These are phyloP conservation scores for Xenops minutus DNA, from an alignment of 2,797 vertebrate species.

Conservation along the genomic window DNA sequence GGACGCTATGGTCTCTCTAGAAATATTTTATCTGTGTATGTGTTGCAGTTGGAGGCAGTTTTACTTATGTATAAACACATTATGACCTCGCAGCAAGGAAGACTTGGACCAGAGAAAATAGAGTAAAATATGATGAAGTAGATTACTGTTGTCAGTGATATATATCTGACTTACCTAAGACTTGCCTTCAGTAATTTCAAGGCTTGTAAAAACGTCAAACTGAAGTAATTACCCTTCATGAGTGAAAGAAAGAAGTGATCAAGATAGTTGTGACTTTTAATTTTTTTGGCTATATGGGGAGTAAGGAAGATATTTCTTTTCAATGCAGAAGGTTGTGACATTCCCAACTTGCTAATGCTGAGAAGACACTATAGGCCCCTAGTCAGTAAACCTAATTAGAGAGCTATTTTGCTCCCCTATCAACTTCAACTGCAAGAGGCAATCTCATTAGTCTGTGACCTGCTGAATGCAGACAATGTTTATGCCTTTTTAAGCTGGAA, in stretches of 20 bases:
- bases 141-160: background rate
- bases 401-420: background rate
- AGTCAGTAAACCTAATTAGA: conserved; percentile 9
- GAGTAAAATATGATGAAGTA: background rate
- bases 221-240: background rate
- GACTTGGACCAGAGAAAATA: background rate
- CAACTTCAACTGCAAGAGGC: background rate
- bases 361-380: background rate
- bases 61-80: background rate
- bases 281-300: background rate
- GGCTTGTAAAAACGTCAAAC: background rate
- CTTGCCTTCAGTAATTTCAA: background rate
- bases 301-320: background rate
- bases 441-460: conserved; percentile 25
- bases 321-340: background rate
- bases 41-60: background rate
- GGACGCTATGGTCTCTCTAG: background rate
- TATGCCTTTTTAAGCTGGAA: background rate
- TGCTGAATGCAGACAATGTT: conserved; percentile 1
- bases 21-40: background rate
- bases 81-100: background rate
- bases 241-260: background rate
- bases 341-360: background rate
- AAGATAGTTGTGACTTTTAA: background rate
- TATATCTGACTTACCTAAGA: background rate